Evolutionary conservation across 2,888 invertebrate species (phyloP), one percentile per base, ranked within the genome.

Genomic region (Sycophila texana): DNA sequence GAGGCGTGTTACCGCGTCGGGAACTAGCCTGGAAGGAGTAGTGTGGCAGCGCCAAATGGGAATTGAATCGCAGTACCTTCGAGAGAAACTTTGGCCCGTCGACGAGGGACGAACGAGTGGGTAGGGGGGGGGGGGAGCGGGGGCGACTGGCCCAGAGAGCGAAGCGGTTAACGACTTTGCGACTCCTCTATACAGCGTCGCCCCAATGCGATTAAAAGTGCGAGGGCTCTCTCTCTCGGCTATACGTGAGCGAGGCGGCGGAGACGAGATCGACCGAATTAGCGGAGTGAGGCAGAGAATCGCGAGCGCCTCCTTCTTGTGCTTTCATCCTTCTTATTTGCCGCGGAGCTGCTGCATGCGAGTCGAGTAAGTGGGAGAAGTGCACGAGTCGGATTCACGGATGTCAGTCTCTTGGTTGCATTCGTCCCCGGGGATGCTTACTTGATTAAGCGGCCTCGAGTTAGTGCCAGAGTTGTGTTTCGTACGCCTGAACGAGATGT

Each of bases 11-110:
- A 73, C 80, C 60, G 26, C 60, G 60, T 53, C 16, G 53, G 5
- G 53, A 53, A 53, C 67, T 60, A 53, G 57, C 22, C 18, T 74
- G 77, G 75, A 79, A 79, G 79, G 63, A 77, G 80, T 77, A 78
- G 77, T 71, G 82, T 77, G 72, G 77, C 81, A 20, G 61, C n/a
- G 66, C 81, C 83, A 84, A 83, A 83, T 82, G 81, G 79, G 80
- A 83, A 83, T 84, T 78, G 83, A 81, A 82, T 83, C 82, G 82
- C 80, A 82, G 79, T 67, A 49, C 51, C 55, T 39, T 18, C 14
- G 57, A 14, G 58, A 57, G 80, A 81, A 83, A 83, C 83, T 84
- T 83, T 81, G 66, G 79, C 79, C 82, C 39, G 39, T 39, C 39
- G 39, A 39, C 39, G 39, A 39, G 39, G 39, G 39, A 39, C 39